A percentile compares a stretch with the other conserved stretches of the same genome.
Conservation (phyloP, 2,888 invertebrate species). For the Saturnia japonica region DNA sequence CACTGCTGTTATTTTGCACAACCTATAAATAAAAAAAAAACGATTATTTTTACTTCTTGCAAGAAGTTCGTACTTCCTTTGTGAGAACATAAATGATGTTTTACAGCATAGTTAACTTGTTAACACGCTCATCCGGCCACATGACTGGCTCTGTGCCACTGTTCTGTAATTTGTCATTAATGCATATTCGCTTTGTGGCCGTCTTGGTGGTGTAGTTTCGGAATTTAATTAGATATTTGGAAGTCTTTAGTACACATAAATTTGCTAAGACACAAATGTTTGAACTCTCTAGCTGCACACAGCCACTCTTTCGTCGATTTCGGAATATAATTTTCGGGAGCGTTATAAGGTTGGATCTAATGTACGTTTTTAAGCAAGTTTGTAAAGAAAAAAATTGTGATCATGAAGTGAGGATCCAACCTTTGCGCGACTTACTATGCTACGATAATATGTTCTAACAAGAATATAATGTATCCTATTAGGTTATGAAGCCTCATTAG, state of each 20-base stretch:
- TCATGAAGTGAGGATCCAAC: no score
- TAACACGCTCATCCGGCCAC: conserved; percentile 4
- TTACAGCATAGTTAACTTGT: conserved; percentile 13
- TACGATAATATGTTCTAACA: no score
- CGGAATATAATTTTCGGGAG: background rate
- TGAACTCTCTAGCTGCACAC: background rate
- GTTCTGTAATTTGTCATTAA: conserved; percentile 11
- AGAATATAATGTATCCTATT: no score
- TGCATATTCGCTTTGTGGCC: conserved; percentile 12
- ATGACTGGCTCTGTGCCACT: conserved; percentile 12
- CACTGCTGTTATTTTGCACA: background rate
- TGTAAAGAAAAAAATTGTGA: no score
- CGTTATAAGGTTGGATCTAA: no score
- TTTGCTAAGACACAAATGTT: background rate
- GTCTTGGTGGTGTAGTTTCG: background rate
- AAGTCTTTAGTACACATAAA: background rate
- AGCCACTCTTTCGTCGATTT: background rate
- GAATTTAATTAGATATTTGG: conserved; percentile 5
- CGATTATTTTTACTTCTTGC: background rate
- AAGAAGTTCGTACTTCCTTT: conserved; percentile 7
- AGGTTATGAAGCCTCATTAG: no score
- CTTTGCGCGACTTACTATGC: no score
- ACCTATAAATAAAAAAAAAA: background rate
- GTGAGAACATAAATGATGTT: conserved; percentile 4
- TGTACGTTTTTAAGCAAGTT: no score